These are phyloP conservation scores for Eugnorisma glareosa DNA, from an alignment of 2,888 invertebrate genomes.

Conservation along the genomic window DNA sequence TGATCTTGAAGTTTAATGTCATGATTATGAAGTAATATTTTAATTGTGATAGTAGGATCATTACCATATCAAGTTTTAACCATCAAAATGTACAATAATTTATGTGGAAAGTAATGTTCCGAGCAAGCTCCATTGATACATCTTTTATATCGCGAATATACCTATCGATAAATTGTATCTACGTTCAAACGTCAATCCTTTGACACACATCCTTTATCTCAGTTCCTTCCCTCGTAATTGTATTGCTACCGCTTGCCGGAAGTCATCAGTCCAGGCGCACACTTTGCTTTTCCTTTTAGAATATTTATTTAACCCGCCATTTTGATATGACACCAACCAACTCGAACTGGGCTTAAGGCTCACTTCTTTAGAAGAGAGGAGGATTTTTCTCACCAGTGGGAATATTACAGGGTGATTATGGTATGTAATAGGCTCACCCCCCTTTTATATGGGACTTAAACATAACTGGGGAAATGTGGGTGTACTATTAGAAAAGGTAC, in stretches of 20 bases:
- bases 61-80: neutral
- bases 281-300: neutral
- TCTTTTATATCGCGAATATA: neutral
- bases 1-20: neutral
- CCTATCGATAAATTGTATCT: neutral
- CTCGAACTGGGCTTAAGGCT: neutral
- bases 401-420: neutral
- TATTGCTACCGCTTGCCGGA: constrained; percentile 13
- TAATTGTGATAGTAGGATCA: neutral
- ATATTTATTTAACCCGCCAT: neutral
- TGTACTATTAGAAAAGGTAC: no score
- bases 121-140: neutral
- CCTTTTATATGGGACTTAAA: no score
- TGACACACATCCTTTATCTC: neutral
- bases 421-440: neutral
- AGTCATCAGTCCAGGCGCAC: neutral
- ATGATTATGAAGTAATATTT: neutral
- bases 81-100: neutral
- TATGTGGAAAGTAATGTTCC: no score
- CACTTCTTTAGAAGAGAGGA: neutral
- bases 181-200: constrained; percentile 10
- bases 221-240: neutral
- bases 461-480: no score
- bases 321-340: neutral
- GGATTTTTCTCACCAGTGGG: neutral